A percentile compares a stretch with the other conserved stretches of the same genome.
Evolutionary conservation across 1,140 invertebrate species (phyloP).

Genomic region (Carposina sasakii): DNA sequence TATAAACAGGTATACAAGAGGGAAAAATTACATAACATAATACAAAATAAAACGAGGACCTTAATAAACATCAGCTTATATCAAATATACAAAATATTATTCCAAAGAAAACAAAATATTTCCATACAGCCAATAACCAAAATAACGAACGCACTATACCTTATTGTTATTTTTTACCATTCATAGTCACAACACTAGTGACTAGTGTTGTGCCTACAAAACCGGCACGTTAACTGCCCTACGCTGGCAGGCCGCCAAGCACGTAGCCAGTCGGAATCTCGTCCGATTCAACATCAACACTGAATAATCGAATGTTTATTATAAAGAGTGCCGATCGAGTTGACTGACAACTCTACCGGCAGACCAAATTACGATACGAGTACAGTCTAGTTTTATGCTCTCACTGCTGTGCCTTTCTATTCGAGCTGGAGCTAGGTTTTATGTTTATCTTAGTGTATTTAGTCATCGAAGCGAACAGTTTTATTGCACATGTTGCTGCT

Average conservation of each 20-base stretch:
- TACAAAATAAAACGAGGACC: not conserved
- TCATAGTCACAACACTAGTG: conserved; percentile 62
- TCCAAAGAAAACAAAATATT: not conserved
- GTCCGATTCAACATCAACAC: too few species aligned
- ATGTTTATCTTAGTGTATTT: too few species aligned
- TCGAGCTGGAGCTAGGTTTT: too few species aligned
- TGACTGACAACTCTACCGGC: too few species aligned
- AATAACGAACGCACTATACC: conserved; percentile 22
- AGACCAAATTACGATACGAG: too few species aligned
- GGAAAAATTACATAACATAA: not conserved
- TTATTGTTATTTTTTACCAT: conserved; percentile 57
- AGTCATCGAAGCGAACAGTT: too few species aligned
- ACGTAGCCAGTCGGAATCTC: conserved; percentile 38
- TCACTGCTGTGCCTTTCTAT: too few species aligned
- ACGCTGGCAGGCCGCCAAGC: conserved; percentile 52
- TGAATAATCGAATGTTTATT: too few species aligned
- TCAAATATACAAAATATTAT: not conserved
- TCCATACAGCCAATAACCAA: conserved; percentile 14
- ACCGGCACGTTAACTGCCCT: conserved; percentile 57
- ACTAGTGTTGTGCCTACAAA: conserved; percentile 65
- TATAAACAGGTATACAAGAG: too few species aligned
- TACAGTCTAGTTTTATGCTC: too few species aligned
- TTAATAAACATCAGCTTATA: not conserved
- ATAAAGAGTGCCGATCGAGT: too few species aligned
- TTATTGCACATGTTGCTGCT: too few species aligned